phyloP scores from a whole-genome alignment of 2,113 vertebrate genomes.

The Fulmarus glacialis region DNA sequence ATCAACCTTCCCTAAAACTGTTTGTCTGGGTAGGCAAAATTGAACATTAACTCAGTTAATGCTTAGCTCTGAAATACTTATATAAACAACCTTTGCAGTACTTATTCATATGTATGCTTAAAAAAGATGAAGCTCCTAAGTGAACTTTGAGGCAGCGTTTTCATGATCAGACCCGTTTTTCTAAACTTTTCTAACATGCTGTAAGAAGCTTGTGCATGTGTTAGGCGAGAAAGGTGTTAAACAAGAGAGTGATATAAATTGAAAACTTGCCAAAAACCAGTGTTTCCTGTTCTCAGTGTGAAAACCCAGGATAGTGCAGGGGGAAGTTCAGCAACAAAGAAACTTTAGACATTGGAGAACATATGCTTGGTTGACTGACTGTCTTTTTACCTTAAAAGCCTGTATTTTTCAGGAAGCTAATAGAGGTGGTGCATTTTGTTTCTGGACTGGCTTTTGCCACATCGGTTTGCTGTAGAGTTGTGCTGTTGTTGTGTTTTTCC shows the following conservation, averaged over 20 bases:
- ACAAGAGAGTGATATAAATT: neutral
- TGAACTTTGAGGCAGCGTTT: neutral
- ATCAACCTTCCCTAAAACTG: neutral
- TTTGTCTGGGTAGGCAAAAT: neutral
- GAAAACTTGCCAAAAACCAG: neutral
- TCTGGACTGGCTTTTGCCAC: neutral
- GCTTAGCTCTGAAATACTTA: neutral
- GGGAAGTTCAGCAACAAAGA: slow-evolving; percentile 28
- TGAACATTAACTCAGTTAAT: neutral
- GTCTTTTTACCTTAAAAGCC: neutral
- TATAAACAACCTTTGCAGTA: neutral
- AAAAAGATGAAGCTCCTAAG: neutral
- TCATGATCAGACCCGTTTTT: neutral
- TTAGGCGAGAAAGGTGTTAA: neutral
- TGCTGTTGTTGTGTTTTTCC: neutral
- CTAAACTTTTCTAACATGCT: neutral
- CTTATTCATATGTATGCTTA: neutral
- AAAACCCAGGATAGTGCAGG: neutral
- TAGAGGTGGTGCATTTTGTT: neutral
- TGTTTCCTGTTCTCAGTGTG: neutral
- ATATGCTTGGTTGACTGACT: neutral
- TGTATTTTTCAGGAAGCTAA: neutral
- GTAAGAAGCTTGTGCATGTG: neutral
- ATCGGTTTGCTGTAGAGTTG: neutral
- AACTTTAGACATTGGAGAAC: neutral